Percentiles rank a stretch among this genome's conserved stretches.
These are phyloP conservation scores for Sesamia nonagrioides DNA, from an alignment of 1,140 invertebrate genomes.

Conservation along the genomic window DNA sequence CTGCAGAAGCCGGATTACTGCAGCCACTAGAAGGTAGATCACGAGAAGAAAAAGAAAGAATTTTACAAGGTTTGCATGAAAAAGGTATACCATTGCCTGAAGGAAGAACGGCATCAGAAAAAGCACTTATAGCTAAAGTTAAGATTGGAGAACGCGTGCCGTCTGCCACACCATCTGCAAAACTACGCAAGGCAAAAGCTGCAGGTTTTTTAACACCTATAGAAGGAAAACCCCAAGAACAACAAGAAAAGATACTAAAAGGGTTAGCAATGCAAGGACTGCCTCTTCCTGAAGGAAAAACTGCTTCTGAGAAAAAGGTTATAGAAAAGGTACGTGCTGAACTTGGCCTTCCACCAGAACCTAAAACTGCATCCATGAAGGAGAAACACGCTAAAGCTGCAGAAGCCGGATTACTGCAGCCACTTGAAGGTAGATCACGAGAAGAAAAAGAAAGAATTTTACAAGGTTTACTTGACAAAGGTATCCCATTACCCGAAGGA, in stretches of 20 bases:
- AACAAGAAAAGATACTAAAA: constrained; percentile 42
- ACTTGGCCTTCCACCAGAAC: constrained; percentile 57
- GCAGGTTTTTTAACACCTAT: constrained; percentile 56
- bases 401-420: constrained; percentile 56
- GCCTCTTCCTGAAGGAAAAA: constrained; percentile 26
- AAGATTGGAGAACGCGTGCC: constrained; percentile 16
- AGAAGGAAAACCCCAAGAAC: constrained; percentile 56
- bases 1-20: constrained; percentile 57
- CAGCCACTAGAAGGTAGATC: constrained; percentile 61
- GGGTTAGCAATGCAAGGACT: constrained; percentile 51
- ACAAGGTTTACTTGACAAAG: constrained; percentile 41
- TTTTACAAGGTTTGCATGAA: constrained; percentile 46
- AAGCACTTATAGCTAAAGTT: constrained; percentile 54
- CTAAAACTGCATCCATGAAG: constrained; percentile 52
- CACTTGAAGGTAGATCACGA: constrained; percentile 59
- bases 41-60: constrained; percentile 54
- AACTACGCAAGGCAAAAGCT: constrained; percentile 54
- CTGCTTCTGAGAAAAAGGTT: constrained; percentile 48
- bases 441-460: constrained; percentile 58
- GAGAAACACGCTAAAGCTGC: constrained; percentile 55
- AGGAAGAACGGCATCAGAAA: constrained; percentile 60
- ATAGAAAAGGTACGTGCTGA: constrained; percentile 42
- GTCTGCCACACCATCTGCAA: constrained; percentile 43
- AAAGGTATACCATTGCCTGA: constrained; percentile 54
- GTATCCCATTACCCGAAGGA: constrained; percentile 54